Conservation (phyloP, 2,113 vertebrate species). For the Damaliscus lunatus region DNA sequence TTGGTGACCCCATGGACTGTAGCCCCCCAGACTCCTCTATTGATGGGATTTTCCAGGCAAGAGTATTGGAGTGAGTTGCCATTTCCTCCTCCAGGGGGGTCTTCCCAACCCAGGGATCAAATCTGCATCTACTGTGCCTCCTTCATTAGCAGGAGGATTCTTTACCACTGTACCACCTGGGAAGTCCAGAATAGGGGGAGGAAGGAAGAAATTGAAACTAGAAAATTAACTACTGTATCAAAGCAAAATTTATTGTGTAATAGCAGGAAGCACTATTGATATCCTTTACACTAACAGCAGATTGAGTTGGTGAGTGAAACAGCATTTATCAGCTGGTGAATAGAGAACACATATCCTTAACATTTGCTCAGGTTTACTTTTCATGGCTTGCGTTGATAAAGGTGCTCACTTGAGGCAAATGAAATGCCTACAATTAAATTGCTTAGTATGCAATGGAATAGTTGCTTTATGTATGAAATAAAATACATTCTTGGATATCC, state of each 20-base stretch:
- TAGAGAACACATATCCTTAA: background rate
- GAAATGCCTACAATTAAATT: background rate
- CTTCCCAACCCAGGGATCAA: background rate
- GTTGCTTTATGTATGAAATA: background rate
- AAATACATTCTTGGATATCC: background rate
- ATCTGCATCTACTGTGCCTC: background rate
- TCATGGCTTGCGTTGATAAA: background rate
- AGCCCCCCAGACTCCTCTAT: background rate
- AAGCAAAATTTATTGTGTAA: background rate
- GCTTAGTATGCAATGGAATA: background rate
- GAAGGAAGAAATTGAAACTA: background rate
- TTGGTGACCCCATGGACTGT: background rate
- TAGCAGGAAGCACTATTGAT: background rate
- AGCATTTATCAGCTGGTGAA: background rate
- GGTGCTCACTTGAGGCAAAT: background rate
- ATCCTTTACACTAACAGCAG: background rate
- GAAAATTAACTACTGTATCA: background rate
- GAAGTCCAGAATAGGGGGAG: background rate
- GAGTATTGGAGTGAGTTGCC: background rate
- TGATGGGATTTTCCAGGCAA: background rate
- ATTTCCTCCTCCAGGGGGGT: background rate
- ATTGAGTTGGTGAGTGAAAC: background rate
- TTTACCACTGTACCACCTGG: background rate
- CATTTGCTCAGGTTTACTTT: background rate
- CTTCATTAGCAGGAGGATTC: background rate